Base-by-base conservation (phyloP, 1,140 invertebrate species). In the Drosophila serrata region DNA sequence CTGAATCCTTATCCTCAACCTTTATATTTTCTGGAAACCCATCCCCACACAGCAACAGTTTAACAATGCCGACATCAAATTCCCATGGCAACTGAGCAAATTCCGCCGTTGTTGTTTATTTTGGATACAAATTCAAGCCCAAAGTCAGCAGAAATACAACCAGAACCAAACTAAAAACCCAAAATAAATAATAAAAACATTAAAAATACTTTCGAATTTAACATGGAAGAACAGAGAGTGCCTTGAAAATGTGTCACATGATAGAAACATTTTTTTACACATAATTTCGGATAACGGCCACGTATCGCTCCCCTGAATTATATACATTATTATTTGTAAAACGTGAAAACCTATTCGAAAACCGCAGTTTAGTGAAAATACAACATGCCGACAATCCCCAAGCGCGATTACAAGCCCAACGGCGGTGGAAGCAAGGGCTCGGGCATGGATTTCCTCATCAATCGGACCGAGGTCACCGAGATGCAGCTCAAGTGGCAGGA, bases 41-140 rank as follows among this genome's bases (percentile, higher is more conserved):
- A 55, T 22, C 58, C 78, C 49, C 48, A 61, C 72, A 75, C 68
- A 79, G 85, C 84, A 87, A 88, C 84, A 88, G 84, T 77, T 79
- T 65, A 78, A 90, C 74, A 85, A 90, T 75, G 85, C 78, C 81
- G 81, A 75, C 74, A 72, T 69, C 63, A 6, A 55, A 81, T 90
- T 75, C 35, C 81, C 78, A 85, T 88, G 74, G 59, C 55, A 85
- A 88, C 85, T 48, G n/a, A 43, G 56, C 64, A 75, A 84, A 90
- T 85, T 85, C 85, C 85, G 61, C 75, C 81, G 85, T 88, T 81
- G 73, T 88, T 88, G 85, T 88, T 88, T 88, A 88, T 90, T 88
- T 88, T 81, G 77, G 75, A 90, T 78, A 88, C 85, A 82, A 90
- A 53, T 75, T 70, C 49, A 17, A 40, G 53, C 39, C 49, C 39